Base-by-base conservation (phyloP, 2,113 vertebrate species). In the Salvelinus alpinus region DNA sequence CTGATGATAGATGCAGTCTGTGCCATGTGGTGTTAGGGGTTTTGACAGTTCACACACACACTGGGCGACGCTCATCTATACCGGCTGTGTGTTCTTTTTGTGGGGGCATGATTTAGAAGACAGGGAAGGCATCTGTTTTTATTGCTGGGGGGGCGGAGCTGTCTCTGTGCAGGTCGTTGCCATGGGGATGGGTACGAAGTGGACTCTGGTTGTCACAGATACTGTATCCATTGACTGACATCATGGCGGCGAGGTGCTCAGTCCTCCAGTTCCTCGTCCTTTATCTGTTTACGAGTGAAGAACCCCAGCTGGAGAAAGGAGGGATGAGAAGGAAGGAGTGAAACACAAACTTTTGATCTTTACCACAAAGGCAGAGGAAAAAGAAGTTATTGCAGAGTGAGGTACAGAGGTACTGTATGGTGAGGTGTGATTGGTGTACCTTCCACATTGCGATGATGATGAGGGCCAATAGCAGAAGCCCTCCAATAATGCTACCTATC, bases 361-460 rank as follows among this genome's bases (percentile, higher is more conserved):
- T 57, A 57, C 54, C 20, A 20, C 2, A 4, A 57, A 57, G 51
- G 12, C 1, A 20, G n/a, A 60, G 5, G n/a, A 12, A n/a, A 60
- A 60, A n/a, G 4, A 20, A 60, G n/a, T 13, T 57, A 6, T 57
- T 20, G 13, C 18, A 22, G 14, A 24, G n/a, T 54, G 16, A 18
- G 51, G 51, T 1, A 54, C 51, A 54, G 14, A 16, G 51, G 51
- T 62, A 20, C 54, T 16, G 3, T 34, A 7, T 6, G 66, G 13
- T 20, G 14, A 54, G 24, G 14, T 70, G 16, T 73, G 20, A 27
- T 24, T 0, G 1, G 82, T 71, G 76, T 89, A 97, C 97, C 95
- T 96, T 98, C 97, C 97, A 98, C 27, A 99, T 93, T 78, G 95
- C 90, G 79, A 97, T 94, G 80, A 96, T 93, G 57, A 99, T 95